Evolutionary conservation across 2,113 vertebrate species (phyloP), one percentile per base, ranked within the genome.

Genomic region (Condylura cristata): DNA sequence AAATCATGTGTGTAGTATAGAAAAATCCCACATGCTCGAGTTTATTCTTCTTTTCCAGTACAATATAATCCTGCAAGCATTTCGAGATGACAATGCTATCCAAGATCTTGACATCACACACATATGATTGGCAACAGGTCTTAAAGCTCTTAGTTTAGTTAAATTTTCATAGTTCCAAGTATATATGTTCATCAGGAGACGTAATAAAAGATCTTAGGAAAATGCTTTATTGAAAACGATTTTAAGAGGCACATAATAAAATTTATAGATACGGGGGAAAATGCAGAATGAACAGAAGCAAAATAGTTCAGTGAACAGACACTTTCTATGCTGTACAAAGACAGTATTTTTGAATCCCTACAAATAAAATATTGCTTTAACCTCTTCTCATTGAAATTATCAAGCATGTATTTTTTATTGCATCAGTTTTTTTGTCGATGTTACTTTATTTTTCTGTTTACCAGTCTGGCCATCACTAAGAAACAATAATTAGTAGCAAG

Each of bases 121-220:
- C 0, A 30, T 60, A 28, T 37, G 37, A 91, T 8, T 86, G 46
- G 22, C 30, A 60, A n/a, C 24, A 6, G 66, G 24, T 30, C 71
- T 26, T 39, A 44, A 86, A 48, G 58, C 6, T 5, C 65, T 66
- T 7, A 3, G 34, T 51, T 86, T 11, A 28, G 34, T 71, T 82
- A 28, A 82, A 56, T 18, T 78, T 78, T 37, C 39, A 76, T 16
- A 58, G 16, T 34, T 86, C 8, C 11, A 66, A 78, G 75, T 48
- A 93, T 30, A 46, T 81, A 41, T 58, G 11, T 89, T 76, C 39
- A 79, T 79, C 66, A 81, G 44, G n/a, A 90, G 90, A 86, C 12
- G 0, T 71, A 17, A 76, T 16, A 71, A 17, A 37, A 28, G 26
- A 8, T 12, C 6, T 95, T 68, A 51, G 58, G 14, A 78, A 65